A percentile compares a stretch with the other conserved stretches of the same genome.
Evolutionary conservation across 2,888 invertebrate species (phyloP).

Genomic region (Ochropleura plecta): DNA sequence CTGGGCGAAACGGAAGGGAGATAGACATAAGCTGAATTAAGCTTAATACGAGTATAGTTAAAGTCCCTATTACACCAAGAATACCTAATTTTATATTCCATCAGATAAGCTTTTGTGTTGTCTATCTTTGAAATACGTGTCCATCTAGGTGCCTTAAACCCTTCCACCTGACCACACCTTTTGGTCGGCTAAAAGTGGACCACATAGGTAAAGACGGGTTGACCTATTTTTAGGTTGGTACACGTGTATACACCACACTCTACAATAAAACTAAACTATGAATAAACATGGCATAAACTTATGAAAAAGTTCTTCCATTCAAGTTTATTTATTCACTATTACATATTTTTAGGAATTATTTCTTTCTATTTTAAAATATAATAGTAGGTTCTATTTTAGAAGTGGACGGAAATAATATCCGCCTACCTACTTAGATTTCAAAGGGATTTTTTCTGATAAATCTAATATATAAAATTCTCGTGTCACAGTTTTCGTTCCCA

Average conservation of each 20-base stretch:
- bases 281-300: not conserved
- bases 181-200: slow-evolving; percentile 3
- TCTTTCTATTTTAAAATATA: not conserved
- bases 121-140: not conserved
- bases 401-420: not conserved
- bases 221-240: slow-evolving; percentile 15
- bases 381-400: not conserved
- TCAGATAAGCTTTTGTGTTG: not conserved
- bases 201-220: not conserved
- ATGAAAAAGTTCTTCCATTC: not conserved
- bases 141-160: not conserved
- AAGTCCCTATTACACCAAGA: not conserved
- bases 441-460: not conserved
- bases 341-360: not conserved
- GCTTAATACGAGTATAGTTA: not conserved
- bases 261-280: not conserved
- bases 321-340: not conserved
- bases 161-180: slow-evolving; percentile 32
- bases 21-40: not conserved
- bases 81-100: not conserved
- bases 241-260: too few species aligned
- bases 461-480: too few species aligned
- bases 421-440: not conserved
- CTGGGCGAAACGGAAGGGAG: too few species aligned
- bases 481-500: too few species aligned